Evolutionary conservation across 2,113 vertebrate genomes (phyloP), one percentile per base, ranked within the genome.

Genomic region (Zapus hudsonius): DNA sequence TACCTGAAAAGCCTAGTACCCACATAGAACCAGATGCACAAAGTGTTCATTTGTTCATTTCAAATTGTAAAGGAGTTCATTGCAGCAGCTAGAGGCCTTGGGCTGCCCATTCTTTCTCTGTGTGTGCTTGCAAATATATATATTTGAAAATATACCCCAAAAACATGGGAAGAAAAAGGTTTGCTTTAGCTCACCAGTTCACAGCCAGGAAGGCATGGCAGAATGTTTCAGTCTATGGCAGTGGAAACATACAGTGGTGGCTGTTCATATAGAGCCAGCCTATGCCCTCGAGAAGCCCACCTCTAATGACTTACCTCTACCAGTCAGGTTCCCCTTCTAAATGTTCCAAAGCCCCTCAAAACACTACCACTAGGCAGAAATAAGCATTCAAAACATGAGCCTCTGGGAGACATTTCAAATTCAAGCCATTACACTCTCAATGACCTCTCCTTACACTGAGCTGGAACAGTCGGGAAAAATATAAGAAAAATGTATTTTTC

Each of bases 381-480:
- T 84, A 47, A 83, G 63, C 63, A 84, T 42, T 67, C 42, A n/a
- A 36, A 67, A 8, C 42, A 83, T 25, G 63, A 84, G 22, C 33
- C 33, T 52, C 17, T 55, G 33, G 44, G 31, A 23, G 33, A 44
- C 19, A 36, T 27, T 67, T 83, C 64, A 29, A 33, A 55, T 36
- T 70, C 33, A 55, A 67, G 29, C 44, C 2, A 38, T 57, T 55
- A 70, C 16, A 38, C 22, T 38, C 47, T 75, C 25, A 23, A 69
- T 67, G 69, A 47, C n/a, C 81, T 94, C 44, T 89, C 66, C 75
- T 76, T 87, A 76, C 78, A 92, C 7, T 23, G 36, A 92, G 33
- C 11, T 63, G 67, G 27, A 63, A 70, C 15, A 73, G 22, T 90
- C 80, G 84, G 67, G 63, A 42, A 52, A 74, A 83, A 47, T 81